phyloP scores from a whole-genome alignment of 2,797 vertebrate species.

The Typhlichthys eigenmanni region DNA sequence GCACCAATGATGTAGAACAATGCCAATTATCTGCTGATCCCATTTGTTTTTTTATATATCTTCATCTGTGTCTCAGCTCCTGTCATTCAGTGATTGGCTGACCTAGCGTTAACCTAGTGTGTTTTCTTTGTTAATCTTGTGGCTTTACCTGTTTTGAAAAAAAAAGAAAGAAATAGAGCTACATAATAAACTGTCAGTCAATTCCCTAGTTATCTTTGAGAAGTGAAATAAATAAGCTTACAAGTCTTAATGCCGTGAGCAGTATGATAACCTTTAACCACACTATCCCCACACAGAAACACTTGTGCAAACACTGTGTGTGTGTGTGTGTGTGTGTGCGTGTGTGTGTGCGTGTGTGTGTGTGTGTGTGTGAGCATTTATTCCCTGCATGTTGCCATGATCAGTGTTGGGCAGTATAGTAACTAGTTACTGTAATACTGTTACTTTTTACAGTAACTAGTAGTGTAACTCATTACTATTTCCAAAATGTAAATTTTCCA shows the following conservation, averaged over 20 bases:
- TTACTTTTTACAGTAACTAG: no score
- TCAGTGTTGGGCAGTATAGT: no score
- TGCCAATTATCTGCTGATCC: no score
- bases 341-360: background rate
- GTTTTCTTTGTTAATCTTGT: conserved; percentile 26
- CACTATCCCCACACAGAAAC: background rate
- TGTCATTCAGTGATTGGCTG: conserved; percentile 40
- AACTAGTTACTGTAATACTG: no score
- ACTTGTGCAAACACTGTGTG: background rate
- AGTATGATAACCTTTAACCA: background rate
- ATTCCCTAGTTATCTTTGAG: conserved; percentile 12
- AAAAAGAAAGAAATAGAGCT: conserved; percentile 13
- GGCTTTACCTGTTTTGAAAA: conserved; percentile 7
- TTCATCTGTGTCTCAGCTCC: conserved; percentile 2
- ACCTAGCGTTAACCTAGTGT: conserved; percentile 25
- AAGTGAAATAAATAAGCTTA: conserved; percentile 9
- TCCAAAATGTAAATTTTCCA: no score
- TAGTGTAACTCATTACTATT: no score
- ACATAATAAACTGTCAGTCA: conserved; percentile 30
- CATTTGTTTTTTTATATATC: background rate
- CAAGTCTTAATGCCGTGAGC: conserved; percentile 6
- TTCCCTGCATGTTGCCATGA: background rate
- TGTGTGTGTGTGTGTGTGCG: background rate
- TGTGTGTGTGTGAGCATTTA: background rate
- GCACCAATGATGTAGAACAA: no score